A percentile compares a stretch with the other conserved stretches of the same genome.
These are phyloP conservation scores for Ctenopoma kingsleyae DNA, from an alignment of 2,797 vertebrate genomes.

Conservation along the genomic window DNA sequence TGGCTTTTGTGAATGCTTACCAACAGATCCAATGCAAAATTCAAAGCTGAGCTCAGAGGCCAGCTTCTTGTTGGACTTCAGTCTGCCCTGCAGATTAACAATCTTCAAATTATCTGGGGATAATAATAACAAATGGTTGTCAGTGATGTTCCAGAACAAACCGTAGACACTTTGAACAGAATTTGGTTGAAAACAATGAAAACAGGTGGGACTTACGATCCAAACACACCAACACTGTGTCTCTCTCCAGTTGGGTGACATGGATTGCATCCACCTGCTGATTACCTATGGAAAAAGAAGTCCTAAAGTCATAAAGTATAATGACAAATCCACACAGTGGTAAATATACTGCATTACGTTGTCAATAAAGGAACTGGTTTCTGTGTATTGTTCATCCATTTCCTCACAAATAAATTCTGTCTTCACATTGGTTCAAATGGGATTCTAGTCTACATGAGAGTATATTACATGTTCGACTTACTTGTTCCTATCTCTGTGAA, in stretches of 20 bases:
- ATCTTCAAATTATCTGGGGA: conserved; percentile 93
- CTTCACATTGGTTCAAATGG: background rate
- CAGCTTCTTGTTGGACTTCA: conserved; percentile 98
- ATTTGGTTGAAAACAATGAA: background rate
- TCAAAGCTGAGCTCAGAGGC: conserved; percentile 98
- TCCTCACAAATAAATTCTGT: too few relatives aligned
- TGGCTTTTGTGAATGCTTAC: conserved; percentile 78
- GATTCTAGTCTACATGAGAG: background rate
- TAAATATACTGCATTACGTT: too few relatives aligned
- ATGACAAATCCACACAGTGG: too few relatives aligned
- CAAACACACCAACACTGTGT: conserved; percentile 97
- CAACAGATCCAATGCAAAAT: conserved; percentile 96
- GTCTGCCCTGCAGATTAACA: conserved; percentile 95
- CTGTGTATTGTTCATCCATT: background rate
- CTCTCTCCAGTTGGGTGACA: conserved; percentile 96
- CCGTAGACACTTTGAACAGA: background rate
- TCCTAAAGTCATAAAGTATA: too few relatives aligned
- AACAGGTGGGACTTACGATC: conserved; percentile 90
- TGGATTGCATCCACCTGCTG: conserved; percentile 96
- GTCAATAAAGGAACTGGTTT: background rate
- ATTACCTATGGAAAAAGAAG: conserved; percentile 65
- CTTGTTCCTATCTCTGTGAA: conserved; percentile 96
- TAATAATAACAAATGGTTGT: background rate
- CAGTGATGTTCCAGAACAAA: background rate
- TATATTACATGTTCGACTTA: conserved; percentile 64